Evolutionary conservation across 2,888 invertebrate species (phyloP), one percentile per base, ranked within the genome.

Genomic region (Caenorhabditis uteleia): DNA sequence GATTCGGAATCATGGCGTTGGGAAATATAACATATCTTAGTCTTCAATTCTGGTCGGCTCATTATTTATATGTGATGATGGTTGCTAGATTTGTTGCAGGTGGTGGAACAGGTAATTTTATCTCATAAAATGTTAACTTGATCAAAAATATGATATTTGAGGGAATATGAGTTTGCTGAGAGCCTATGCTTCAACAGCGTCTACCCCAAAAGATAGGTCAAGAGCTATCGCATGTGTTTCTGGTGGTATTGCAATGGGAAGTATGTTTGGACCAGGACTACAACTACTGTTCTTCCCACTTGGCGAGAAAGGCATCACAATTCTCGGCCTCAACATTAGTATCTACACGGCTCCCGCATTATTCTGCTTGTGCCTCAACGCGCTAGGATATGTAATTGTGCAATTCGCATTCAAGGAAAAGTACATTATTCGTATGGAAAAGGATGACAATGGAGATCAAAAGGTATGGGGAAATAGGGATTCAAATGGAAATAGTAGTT

Each of bases 171-270:
- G 69, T 38, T 48, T 75, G 14, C 53, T 73, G 0, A 58, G 72
- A 59, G 70, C 72, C 12, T 75, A 73, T 43, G 69, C 64, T 5
- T 61, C 70, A 10, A 62, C 73, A 5, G 70, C 75, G 2, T 73
- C 75, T 8, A 68, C 74, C 1, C 38, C 55, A 3, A 57, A 59
- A 26, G 75, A 75, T 34, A 53, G 75, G 23, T 56, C 70, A 10
- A 26, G 68, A 31, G 75, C 74, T 0, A 61, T 75, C 20, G 66
- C 75, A 2, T 62, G 56, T 39, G 70, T 73, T 10, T 70, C 67
- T 10, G 72, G 75, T 12, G 75, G 75, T n/a, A 65, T 75, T 10
- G 68, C 75, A n/a, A 31, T 76, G 3, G 75, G 75, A 18, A 60
- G 59, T 18, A 67, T 70, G 72, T 36, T 70, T 18, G 75, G 75